Base-by-base conservation (phyloP, 2,113 vertebrate species). In the Sturnira hondurensis region DNA sequence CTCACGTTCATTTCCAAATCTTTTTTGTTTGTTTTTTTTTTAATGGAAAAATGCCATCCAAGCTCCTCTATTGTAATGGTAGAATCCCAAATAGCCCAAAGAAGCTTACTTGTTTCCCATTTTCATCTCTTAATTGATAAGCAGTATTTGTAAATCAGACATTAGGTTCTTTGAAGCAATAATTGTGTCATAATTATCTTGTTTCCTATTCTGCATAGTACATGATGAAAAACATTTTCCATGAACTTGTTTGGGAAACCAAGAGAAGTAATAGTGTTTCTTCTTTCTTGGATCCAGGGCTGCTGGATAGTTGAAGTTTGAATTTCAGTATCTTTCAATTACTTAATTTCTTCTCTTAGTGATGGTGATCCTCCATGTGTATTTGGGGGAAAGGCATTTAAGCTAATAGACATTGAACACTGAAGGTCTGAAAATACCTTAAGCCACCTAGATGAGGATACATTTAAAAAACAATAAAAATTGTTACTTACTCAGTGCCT, bases 141-240 rank as follows among this genome's bases (percentile, higher is more conserved):
- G 58, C 28, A 86, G 28, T 95, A 65, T 95, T 96, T 88, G 36
- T 93, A 91, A 93, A 74, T 33, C 47, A 90, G 58, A 68, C 77
- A 4, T 89, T 93, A 89, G 89, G 26, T 50, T 83, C 26, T 94
- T 93, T 82, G 56, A 95, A 89, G 38, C 10, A 63, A 4, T 70
- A 63, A 31, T 93, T 92, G 3, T 92, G 17, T 96, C 50, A 73
- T 95, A 92, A 95, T 96, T 84, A 50, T 86, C 65, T 73, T 89
- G 63, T 93, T 6, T 92, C 50, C 63, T 96, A 19, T 93, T 43
- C 31, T 95, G n/a, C 31, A 84, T 6, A 84, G 12, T 78, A 77
- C 31, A 67, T 91, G 45, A 85, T 96, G 54, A 85, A 89, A 71
- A 36, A 41, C 7, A 65, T 65, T 67, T 91, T 71, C 74, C 31